Conservation (phyloP, 2,888 invertebrate species). For the Melanotus villosus region DNA sequence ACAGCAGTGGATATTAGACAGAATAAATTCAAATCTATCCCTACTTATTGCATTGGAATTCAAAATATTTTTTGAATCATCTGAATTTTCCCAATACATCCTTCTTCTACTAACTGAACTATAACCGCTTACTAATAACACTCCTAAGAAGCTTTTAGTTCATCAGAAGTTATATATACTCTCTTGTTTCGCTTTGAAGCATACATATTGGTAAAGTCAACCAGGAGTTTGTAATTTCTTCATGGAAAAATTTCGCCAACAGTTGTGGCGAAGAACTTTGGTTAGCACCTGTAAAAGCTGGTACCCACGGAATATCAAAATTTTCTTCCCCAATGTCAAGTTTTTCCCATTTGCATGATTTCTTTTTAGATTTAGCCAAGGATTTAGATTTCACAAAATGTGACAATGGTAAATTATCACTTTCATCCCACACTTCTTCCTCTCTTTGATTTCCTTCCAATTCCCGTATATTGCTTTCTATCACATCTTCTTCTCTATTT, state of each 20-base stretch:
- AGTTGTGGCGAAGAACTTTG: not conserved
- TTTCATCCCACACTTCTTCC: not conserved
- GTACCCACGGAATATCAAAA: no score
- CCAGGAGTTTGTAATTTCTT: not conserved
- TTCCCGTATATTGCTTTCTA: not conserved
- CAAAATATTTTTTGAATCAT: no score
- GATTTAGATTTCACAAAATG: not conserved
- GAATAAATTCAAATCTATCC: no score
- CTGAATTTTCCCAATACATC: no score
- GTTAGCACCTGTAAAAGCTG: not conserved
- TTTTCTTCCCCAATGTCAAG: no score
- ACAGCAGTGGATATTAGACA: slow-evolving; percentile 9
- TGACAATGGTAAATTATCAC: not conserved
- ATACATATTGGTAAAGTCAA: no score
- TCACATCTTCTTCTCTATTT: not conserved
- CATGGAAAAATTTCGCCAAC: not conserved
- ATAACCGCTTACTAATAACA: no score
- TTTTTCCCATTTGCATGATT: no score
- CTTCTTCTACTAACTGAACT: not conserved
- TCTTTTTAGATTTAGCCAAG: no score
- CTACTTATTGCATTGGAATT: no score
- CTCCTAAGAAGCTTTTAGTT: not conserved
- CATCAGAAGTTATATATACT: no score
- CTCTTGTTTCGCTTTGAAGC: not conserved
- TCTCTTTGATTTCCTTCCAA: not conserved